A percentile compares a stretch with the other conserved stretches of the same genome.
Conservation (phyloP, 2,888 invertebrate species). For the Dichetophora obliterata region DNA sequence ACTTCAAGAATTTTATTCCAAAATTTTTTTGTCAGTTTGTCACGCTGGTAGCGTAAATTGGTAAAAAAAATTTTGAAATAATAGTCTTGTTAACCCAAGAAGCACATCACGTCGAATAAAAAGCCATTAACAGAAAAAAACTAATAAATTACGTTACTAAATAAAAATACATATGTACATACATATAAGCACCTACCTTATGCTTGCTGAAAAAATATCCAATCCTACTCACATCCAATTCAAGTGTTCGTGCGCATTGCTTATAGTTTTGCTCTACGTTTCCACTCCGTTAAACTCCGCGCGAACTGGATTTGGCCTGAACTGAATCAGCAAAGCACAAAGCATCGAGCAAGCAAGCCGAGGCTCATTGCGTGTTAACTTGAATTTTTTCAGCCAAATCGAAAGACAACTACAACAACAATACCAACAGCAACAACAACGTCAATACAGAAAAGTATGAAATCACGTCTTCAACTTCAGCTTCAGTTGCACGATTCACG, state of each 20-base stretch:
- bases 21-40: no score
- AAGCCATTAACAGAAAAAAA: neutral
- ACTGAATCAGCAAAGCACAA: conserved; percentile 33
- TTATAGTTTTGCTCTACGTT: conserved; percentile 4
- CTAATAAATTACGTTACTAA: no score
- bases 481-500: conserved; percentile 28
- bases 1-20: no score
- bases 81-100: no score
- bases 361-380: conserved; percentile 51
- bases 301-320: conserved; percentile 29
- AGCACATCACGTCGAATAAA: no score
- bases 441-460: conserved; percentile 23
- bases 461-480: conserved; percentile 35
- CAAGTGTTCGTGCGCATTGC: neutral
- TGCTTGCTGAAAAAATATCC: neutral
- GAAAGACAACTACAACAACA: conserved; percentile 31
- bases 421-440: conserved; percentile 41
- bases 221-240: conserved; percentile 8
- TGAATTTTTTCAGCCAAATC: conserved; percentile 48
- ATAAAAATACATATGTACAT: neutral
- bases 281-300: conserved; percentile 29
- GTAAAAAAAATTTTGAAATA: no score
- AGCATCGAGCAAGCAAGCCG: conserved; percentile 45
- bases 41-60: no score
- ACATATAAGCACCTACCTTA: neutral